Evolutionary conservation across 2,113 vertebrate species (phyloP).

Genomic region (Platysternon megacephalum): DNA sequence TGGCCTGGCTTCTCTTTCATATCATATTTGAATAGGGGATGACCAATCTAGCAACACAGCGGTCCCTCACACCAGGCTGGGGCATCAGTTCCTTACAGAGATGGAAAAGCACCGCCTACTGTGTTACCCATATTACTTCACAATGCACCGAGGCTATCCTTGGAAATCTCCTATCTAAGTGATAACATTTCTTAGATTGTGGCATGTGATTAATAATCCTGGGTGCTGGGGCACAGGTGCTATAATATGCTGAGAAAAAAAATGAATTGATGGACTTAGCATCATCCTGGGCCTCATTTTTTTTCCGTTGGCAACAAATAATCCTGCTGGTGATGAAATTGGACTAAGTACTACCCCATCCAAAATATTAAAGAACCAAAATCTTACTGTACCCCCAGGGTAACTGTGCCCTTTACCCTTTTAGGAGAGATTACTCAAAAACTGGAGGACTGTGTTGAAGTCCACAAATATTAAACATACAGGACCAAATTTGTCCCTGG

Average conservation of each 20-base stretch:
- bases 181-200: not conserved
- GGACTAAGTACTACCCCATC: not conserved
- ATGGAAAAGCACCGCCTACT: not conserved
- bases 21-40: not conserved
- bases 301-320: not conserved
- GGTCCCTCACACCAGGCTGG: not conserved
- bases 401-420: not conserved
- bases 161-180: not conserved
- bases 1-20: not conserved
- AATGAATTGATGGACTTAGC: not conserved
- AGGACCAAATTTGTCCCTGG: not conserved
- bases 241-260: not conserved
- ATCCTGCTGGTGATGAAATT: not conserved
- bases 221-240: not conserved
- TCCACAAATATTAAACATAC: not conserved
- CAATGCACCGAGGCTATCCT: not conserved
- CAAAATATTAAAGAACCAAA: not conserved
- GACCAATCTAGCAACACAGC: not conserved
- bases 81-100: not conserved
- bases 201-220: not conserved
- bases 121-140: not conserved
- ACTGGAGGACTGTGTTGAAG: not conserved
- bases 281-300: not conserved
- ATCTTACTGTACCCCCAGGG: not conserved
- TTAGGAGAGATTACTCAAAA: slow-evolving; percentile 13